phyloP scores from a whole-genome alignment of 2,888 invertebrate genomes.

The Spatulosminthurus flaviceps region DNA sequence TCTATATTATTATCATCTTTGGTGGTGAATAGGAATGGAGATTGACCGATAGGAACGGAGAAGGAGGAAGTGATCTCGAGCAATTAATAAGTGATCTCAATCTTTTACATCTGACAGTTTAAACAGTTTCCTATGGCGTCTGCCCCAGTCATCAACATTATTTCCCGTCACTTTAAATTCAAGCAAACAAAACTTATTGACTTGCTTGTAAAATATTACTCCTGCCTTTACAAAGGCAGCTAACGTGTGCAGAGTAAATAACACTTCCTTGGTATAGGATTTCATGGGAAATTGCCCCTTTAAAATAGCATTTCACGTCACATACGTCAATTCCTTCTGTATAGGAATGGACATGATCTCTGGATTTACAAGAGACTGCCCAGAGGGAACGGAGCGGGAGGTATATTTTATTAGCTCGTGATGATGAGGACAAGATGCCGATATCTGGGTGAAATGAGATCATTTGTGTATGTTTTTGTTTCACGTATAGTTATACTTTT shows the following conservation, averaged over 20 bases:
- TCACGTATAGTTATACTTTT: not conserved
- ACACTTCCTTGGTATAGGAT: too few species aligned
- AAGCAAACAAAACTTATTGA: too few species aligned
- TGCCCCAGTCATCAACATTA: not conserved
- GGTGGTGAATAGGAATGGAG: slow-evolving; percentile 19
- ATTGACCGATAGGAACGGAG: slow-evolving; percentile 39
- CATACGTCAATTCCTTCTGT: too few species aligned
- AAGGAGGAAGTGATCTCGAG: slow-evolving; percentile 35
- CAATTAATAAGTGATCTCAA: slow-evolving; percentile 41
- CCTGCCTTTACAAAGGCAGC: not conserved
- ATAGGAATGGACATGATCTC: not conserved
- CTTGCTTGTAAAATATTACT: not conserved
- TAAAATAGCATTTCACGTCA: too few species aligned
- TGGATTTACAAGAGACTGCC: not conserved
- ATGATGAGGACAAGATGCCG: not conserved
- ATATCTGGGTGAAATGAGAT: not conserved
- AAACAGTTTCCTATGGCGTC: slow-evolving; percentile 22
- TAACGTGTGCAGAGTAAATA: too few species aligned
- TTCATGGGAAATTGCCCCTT: too few species aligned
- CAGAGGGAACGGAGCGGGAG: not conserved
- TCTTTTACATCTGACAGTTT: slow-evolving; percentile 30
- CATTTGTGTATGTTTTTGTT: not conserved
- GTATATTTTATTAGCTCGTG: not conserved
- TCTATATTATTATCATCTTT: too few species aligned
- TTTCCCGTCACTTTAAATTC: not conserved